Evolutionary conservation across 2,888 invertebrate genomes (phyloP).

Genomic region (Aphodius sticticus): DNA sequence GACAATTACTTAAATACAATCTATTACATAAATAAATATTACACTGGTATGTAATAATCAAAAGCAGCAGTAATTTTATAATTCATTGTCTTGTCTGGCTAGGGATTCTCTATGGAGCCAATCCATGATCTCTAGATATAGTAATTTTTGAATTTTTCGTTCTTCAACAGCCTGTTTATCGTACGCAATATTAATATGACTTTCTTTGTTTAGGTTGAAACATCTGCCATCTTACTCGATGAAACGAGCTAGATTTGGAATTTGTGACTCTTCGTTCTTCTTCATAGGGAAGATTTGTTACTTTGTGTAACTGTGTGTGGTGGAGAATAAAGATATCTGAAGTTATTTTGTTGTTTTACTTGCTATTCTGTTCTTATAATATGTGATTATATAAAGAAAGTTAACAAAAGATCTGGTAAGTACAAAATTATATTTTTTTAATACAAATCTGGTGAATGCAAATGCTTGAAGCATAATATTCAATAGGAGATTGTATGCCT

Average conservation of each 20-base stretch:
- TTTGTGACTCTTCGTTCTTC: neutral
- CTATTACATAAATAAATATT: neutral
- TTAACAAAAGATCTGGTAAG: too few relatives aligned
- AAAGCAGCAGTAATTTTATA: neutral
- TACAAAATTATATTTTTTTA: too few relatives aligned
- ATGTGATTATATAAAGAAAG: too few relatives aligned
- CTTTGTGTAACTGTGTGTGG: neutral
- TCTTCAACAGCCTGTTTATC: neutral
- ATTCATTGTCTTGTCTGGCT: neutral
- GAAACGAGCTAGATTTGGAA: neutral
- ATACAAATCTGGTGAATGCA: too few relatives aligned
- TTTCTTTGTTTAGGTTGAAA: constrained; percentile 4
- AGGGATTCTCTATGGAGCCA: neutral
- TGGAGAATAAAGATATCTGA: neutral
- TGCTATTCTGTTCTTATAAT: neutral
- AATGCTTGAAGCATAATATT: too few relatives aligned
- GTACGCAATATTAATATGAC: neutral
- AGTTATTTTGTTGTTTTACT: neutral
- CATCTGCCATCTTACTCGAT: neutral
- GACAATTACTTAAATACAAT: too few relatives aligned
- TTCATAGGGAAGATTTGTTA: neutral
- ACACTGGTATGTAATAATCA: neutral
- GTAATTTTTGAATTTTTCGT: neutral
- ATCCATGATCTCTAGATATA: neutral
- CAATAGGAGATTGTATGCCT: too few relatives aligned